These are phyloP conservation scores for Diorhabda elongata DNA, from an alignment of 1,140 invertebrate species.

Conservation along the genomic window DNA sequence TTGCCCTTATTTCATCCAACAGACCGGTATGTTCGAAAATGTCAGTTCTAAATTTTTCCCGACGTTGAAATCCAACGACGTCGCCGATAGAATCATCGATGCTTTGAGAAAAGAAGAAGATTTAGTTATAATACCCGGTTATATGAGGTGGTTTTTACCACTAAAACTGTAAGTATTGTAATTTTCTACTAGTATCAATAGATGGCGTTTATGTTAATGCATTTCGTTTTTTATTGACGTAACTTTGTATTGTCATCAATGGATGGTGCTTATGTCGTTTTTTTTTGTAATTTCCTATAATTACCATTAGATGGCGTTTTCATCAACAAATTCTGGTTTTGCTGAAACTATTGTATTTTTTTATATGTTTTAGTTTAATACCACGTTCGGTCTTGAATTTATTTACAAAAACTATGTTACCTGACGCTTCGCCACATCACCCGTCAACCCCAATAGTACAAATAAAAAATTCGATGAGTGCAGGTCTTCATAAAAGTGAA, in stretches of 20 bases:
- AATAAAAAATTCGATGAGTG: conserved; percentile 10
- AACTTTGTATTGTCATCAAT: too few species aligned
- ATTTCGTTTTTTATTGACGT: too few species aligned
- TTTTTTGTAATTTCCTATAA: too few species aligned
- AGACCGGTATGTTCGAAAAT: conserved; percentile 92
- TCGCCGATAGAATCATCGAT: conserved; percentile 76
- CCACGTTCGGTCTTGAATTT: conserved; percentile 63
- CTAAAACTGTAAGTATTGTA: conserved; percentile 62
- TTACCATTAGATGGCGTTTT: too few species aligned
- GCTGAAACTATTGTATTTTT: too few species aligned
- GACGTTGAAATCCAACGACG: conserved; percentile 78
- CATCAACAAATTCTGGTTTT: too few species aligned
- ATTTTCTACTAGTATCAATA: too few species aligned
- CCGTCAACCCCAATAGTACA: conserved; percentile 9
- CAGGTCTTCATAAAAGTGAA: conserved; percentile 1
- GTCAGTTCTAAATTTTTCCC: conserved; percentile 78
- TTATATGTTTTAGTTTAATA: conserved; percentile 55
- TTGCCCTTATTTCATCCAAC: conserved; percentile 89
- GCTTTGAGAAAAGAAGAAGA: conserved; percentile 79
- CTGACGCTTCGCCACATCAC: conserved; percentile 56
- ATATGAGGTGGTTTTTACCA: conserved; percentile 60
- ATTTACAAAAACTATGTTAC: conserved; percentile 60
- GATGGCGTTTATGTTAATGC: too few species aligned
- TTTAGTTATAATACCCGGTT: conserved; percentile 72
- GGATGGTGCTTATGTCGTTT: too few species aligned